phyloP scores from a whole-genome alignment of 2,888 invertebrate species.

The Hedya salicella region DNA sequence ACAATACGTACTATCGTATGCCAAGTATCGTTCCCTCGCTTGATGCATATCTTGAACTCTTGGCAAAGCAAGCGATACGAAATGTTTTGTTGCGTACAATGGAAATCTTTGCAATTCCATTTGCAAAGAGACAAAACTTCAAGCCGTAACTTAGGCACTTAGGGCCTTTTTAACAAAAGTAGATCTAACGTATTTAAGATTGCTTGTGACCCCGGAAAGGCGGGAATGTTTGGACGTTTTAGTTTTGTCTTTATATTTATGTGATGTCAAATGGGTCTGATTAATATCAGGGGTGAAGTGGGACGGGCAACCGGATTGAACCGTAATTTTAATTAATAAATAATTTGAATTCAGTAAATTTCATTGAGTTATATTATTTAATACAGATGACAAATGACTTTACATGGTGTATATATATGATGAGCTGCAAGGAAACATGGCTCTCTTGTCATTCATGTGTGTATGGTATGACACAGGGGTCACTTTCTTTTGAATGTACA shows the following conservation, averaged over 20 bases:
- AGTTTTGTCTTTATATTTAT: constrained; percentile 8
- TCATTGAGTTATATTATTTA: too few species aligned
- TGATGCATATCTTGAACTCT: constrained; percentile 46
- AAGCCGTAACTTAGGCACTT: background rate
- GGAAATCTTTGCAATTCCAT: background rate
- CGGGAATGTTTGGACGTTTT: background rate
- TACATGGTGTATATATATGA: too few species aligned
- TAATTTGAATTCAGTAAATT: too few species aligned
- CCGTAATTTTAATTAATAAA: too few species aligned
- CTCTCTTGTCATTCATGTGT: too few species aligned
- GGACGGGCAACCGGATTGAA: background rate
- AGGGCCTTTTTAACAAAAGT: background rate
- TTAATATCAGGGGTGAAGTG: background rate
- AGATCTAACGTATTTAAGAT: constrained; percentile 18
- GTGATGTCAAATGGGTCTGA: background rate
- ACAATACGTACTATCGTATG: constrained; percentile 44
- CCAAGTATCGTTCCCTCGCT: constrained; percentile 40
- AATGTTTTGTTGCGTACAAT: constrained; percentile 18
- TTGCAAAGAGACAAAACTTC: constrained; percentile 2
- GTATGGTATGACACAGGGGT: too few species aligned
- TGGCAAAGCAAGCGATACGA: constrained; percentile 40
- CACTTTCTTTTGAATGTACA: too few species aligned
- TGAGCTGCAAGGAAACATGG: too few species aligned
- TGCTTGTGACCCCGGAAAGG: constrained; percentile 10
- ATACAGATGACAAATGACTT: too few species aligned